Evolutionary conservation across 2,888 invertebrate species (phyloP), one percentile per base, ranked within the genome.

Genomic region (Hypselothyrea guttata): DNA sequence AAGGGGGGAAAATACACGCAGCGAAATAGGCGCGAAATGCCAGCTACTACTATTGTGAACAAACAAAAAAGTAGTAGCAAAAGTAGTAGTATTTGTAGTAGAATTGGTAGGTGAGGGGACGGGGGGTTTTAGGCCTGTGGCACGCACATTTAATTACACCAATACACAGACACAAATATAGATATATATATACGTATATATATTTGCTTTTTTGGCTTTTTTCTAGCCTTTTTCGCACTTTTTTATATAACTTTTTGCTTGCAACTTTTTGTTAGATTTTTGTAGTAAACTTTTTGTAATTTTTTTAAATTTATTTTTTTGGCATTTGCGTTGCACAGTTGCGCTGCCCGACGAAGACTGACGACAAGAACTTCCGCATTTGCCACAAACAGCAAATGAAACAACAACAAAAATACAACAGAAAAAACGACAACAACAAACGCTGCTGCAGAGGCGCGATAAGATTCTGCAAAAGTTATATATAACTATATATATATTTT

Each of bases 291-390:
- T 18, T 41, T 40, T 33, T 31, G 31, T 7, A 7, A 13, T 38
- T 42, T 45, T 34, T 12, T 16, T 34, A 4, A 2, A 5, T 48
- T 48, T 48, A 42, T 53, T 37, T 34, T 48, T 37, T 15, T 46
- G 37, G 11, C 28, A 48, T 47, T 33, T 70, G 57, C 70, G 69
- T 70, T 70, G 69, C 69, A 70, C 75, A 63, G 49, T 70, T 47
- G 75, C 70, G 64, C 74, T 45, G 70, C 56, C 49, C 52, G 56
- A 75, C 71, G 67, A 71, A 53, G 79, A 73, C 79, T 65, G 75
- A 79, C 78, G 68, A 82, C 54, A 54, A 63, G 67, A 59, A 76
- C 85, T 76, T 76, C 76, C 76, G 76, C 85, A 75, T 84, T 84
- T 76, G 75, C 83, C 75, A 78, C 66, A 62, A 55, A 55, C 51